Percentiles rank a stretch among this genome's conserved stretches.
phyloP scores from a whole-genome alignment of 2,888 invertebrate species.

The Camptogramma bilineatum region DNA sequence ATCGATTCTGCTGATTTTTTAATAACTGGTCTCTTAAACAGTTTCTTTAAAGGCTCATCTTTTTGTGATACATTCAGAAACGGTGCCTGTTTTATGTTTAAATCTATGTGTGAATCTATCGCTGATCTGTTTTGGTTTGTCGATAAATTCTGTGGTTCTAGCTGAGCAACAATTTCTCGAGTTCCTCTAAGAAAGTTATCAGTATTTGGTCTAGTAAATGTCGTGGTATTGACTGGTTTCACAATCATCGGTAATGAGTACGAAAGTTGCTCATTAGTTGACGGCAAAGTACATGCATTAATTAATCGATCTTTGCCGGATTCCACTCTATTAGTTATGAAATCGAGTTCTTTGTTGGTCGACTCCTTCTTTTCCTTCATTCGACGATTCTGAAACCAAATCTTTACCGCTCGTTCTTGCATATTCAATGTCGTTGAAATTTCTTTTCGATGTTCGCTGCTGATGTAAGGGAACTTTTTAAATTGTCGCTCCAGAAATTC shows the following conservation, averaged over 20 bases:
- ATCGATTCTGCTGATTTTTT: constrained; percentile 26
- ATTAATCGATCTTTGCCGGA: constrained; percentile 54
- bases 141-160: constrained; percentile 21
- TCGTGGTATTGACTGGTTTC: constrained; percentile 18
- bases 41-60: constrained; percentile 1
- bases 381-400: constrained; percentile 94
- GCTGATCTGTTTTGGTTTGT: constrained; percentile 5
- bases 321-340: constrained; percentile 46
- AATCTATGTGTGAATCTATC: constrained; percentile 1
- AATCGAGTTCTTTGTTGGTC: constrained; percentile 50
- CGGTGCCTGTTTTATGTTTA: background rate
- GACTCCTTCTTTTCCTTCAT: constrained; percentile 89
- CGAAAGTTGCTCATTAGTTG: constrained; percentile 51
- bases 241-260: constrained; percentile 51
- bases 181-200: constrained; percentile 8
- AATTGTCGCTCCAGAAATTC: constrained; percentile 90
- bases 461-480: constrained; percentile 88
- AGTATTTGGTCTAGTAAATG: constrained; percentile 13
- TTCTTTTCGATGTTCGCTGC: constrained; percentile 88
- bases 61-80: background rate
- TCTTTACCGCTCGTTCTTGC: constrained; percentile 91
- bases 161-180: background rate
- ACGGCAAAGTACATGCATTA: constrained; percentile 49
- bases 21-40: constrained; percentile 10
- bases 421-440: constrained; percentile 87